Evolutionary conservation across 2,797 vertebrate species (phyloP).

Genomic region (Sebastes oblongus): DNA sequence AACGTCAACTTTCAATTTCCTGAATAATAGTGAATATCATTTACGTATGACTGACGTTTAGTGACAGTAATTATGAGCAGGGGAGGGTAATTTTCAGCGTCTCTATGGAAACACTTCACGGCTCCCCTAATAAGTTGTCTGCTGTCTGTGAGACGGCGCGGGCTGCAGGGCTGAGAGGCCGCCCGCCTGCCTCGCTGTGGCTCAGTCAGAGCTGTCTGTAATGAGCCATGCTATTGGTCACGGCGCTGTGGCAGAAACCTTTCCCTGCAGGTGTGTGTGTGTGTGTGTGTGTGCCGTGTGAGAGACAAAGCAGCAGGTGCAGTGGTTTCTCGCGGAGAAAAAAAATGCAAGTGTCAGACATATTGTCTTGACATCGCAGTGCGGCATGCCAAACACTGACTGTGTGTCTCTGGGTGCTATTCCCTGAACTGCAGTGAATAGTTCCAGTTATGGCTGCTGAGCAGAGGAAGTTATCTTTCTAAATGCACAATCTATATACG

Average conservation of each 20-base stretch:
- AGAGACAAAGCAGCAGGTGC: slow-evolving; percentile 42
- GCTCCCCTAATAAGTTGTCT: slow-evolving; percentile 36
- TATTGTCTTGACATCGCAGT: not conserved
- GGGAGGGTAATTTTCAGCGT: not conserved
- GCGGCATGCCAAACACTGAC: not conserved
- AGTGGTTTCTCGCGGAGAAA: not conserved
- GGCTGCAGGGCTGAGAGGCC: slow-evolving; percentile 24
- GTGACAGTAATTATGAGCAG: slow-evolving; percentile 28
- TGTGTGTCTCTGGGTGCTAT: not conserved
- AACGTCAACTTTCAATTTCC: not conserved
- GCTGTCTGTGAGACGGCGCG: slow-evolving; percentile 1
- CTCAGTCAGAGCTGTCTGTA: slow-evolving; percentile 51
- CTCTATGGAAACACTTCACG: slow-evolving; percentile 21
- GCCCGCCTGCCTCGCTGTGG: slow-evolving; percentile 6
- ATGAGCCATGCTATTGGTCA: slow-evolving; percentile 68
- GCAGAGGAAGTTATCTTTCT: not conserved
- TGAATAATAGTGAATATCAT: slow-evolving; percentile 7
- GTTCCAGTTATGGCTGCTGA: not conserved
- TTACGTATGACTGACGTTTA: slow-evolving; percentile 23
- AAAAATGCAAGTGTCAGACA: slow-evolving; percentile 8
- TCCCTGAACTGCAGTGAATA: not conserved
- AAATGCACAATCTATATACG: not conserved
- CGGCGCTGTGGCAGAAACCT: slow-evolving; percentile 9
- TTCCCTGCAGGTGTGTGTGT: slow-evolving; percentile 2
- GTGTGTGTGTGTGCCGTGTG: not conserved